These are phyloP conservation scores for Bombus vancouverensis DNA, from an alignment of 1,140 invertebrate species.

Conservation along the genomic window DNA sequence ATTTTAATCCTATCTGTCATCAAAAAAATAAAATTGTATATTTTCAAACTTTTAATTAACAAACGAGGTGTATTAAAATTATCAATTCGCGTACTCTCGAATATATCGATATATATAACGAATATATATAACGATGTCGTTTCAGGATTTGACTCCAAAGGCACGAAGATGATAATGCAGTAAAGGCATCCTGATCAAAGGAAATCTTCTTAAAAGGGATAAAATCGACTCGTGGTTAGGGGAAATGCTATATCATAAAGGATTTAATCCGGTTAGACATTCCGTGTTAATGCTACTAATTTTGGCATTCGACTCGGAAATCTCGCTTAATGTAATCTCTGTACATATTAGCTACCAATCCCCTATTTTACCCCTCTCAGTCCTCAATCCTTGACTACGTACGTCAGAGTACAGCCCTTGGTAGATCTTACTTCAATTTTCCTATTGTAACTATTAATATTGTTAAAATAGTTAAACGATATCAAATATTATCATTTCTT, in stretches of 20 bases:
- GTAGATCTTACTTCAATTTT: constrained; percentile 3
- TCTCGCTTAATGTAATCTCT: constrained; percentile 62
- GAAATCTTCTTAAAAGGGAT: not conserved
- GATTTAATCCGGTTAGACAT: constrained; percentile 34
- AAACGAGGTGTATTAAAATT: not conserved
- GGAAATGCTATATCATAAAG: constrained; percentile 30
- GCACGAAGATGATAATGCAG: not conserved
- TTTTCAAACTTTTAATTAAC: not conserved
- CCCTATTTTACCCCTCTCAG: constrained; percentile 6
- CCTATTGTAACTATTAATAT: too few species aligned
- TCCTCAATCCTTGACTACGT: not conserved
- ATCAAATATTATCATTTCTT: not conserved
- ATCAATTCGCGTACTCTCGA: not conserved
- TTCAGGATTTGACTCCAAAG: not conserved
- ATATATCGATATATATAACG: too few species aligned
- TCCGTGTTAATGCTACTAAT: constrained; percentile 53
- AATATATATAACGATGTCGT: not conserved
- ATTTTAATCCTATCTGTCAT: not conserved
- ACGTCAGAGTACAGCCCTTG: not conserved
- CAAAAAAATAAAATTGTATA: not conserved
- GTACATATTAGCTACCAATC: constrained; percentile 42
- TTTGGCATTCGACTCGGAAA: constrained; percentile 56
- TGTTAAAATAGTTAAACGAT: not conserved
- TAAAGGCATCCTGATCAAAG: not conserved
- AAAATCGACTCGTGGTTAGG: constrained; percentile 5